Evolutionary conservation across 2,797 vertebrate species (phyloP).

Genomic region (Tamandua tetradactyla): DNA sequence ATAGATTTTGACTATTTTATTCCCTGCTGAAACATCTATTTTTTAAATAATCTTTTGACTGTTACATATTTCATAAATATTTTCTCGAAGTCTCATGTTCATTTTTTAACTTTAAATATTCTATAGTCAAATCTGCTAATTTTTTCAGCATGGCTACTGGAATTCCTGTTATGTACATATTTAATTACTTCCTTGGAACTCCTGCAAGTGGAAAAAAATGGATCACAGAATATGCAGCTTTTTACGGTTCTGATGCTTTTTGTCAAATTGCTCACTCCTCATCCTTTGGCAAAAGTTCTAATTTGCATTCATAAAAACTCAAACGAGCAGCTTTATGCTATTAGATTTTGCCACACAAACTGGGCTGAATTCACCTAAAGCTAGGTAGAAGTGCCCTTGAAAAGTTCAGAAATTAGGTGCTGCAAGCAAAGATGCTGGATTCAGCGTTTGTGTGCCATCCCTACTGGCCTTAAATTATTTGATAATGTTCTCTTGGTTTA

Average conservation of each 20-base stretch:
- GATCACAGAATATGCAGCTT: not conserved
- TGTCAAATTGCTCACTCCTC: not conserved
- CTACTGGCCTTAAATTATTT: not conserved
- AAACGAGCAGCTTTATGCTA: not conserved
- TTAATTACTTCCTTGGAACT: slow-evolving; percentile 7
- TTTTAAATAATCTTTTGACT: not conserved
- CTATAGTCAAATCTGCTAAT: not conserved
- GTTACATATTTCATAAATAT: not conserved
- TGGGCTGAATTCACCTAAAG: not conserved
- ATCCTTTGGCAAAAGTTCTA: not conserved
- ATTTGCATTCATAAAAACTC: slow-evolving; percentile 5
- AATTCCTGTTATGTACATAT: not conserved
- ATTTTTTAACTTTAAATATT: slow-evolving; percentile 38
- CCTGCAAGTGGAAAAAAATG: not conserved
- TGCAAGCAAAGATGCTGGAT: not conserved
- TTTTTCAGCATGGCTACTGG: not conserved
- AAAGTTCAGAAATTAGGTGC: not conserved
- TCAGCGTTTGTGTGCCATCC: not conserved
- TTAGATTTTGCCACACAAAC: not conserved
- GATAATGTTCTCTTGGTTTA: not conserved
- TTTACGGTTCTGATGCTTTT: not conserved
- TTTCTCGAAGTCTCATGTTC: slow-evolving; percentile 1
- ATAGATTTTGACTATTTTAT: not conserved
- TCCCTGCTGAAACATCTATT: not conserved
- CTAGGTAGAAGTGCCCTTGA: not conserved